Percentiles rank a stretch among this genome's conserved stretches.
Evolutionary conservation across 53 echinoderm and acorn worm genomes (phyloP).

Genomic region (Holothuria leucospilota): DNA sequence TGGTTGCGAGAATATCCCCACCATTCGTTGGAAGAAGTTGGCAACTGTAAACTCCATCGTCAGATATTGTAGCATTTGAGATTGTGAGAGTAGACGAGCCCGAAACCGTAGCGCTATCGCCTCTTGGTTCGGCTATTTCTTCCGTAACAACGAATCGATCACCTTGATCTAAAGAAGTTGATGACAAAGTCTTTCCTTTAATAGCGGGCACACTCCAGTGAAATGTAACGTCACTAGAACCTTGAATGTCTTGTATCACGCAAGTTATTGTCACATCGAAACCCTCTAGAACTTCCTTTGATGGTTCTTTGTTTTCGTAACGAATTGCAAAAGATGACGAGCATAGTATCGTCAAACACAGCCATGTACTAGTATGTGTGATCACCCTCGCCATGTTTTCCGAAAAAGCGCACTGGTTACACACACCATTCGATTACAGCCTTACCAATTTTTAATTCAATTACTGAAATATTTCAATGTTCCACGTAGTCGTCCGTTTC

Average conservation of each 20-base stretch:
- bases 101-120: neutral
- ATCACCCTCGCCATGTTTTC: conserved; percentile 14
- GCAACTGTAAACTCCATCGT: neutral
- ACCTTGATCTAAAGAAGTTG: neutral
- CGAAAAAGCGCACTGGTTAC: too few species aligned
- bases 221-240: neutral
- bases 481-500: too few species aligned
- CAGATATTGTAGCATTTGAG: neutral
- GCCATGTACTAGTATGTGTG: neutral
- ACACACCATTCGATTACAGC: too few species aligned
- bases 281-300: conserved; percentile 13
- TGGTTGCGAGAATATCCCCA: neutral
- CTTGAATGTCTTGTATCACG: neutral
- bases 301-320: conserved; percentile 8
- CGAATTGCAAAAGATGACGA: neutral
- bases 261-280: conserved; percentile 6
- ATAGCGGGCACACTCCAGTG: conserved; percentile 27
- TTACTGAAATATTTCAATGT: too few species aligned
- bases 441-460: too few species aligned
- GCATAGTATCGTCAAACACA: neutral
- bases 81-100: conserved; percentile 13
- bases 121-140: conserved; percentile 1
- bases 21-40: neutral
- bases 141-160: neutral
- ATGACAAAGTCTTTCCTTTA: neutral